Base-by-base conservation (phyloP, 2,113 vertebrate genomes). In the Oostethus manadensis region DNA sequence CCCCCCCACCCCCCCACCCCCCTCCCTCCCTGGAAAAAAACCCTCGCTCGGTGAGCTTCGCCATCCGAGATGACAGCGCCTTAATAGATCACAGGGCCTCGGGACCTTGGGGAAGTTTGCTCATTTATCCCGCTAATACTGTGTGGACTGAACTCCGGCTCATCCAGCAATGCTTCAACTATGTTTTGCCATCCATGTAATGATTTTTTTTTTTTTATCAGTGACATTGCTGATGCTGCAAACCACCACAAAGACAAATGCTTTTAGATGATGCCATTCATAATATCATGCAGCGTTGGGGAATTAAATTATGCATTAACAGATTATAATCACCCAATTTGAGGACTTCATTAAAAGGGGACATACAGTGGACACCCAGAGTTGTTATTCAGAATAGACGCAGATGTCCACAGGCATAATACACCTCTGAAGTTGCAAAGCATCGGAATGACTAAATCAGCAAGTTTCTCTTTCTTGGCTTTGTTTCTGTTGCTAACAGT, bases 41-140 rank as follows among this genome's bases (percentile, higher is more conserved):
- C 73, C 70, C 78, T 57, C 26, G 13, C 77, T 67, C 58, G 33
- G 66, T 23, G 68, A 85, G 80, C 66, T 63, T 70, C 68, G 20
- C 81, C 77, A 81, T 77, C 78, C 65, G 63, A 87, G 77, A 85
- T 79, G 56, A 68, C 58, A 29, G 71, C 14, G 68, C 68, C 64
- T 76, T 78, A 71, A 86, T 85, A 78, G 74, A 87, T 86, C 81
- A 81, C 66, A 78, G 74, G 64, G 66, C 69, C 77, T 51, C 38
- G 4, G 62, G 78, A 81, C 81, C 85, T 82, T 74, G 73, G 84
- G 79, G 81, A 68, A 75, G 65, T 82, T 79, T 77, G 75, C 68
- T 73, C 79, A 77, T 83, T 82, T 76, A 80, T 79, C 75, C 80
- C 68, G 71, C 60, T 86, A 80, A 81, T 75, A 80, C 62, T 59